Conservation (phyloP, 1,140 invertebrate genomes). For the Glossosoma conforme region DNA sequence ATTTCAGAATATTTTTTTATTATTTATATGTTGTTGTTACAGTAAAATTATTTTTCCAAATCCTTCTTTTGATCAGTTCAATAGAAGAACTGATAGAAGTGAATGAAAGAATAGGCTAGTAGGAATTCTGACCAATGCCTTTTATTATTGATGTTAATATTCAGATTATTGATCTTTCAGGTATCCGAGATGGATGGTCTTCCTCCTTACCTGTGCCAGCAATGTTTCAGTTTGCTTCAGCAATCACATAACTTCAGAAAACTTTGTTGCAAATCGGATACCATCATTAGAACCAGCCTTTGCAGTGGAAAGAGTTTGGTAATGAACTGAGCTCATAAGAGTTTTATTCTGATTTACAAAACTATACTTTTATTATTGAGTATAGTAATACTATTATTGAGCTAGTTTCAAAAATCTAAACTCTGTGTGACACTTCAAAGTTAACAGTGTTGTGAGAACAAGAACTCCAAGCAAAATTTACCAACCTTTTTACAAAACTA, state of each 20-base stretch:
- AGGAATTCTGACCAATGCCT: neutral
- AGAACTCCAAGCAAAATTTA: too few species aligned
- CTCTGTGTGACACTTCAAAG: neutral
- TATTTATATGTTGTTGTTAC: neutral
- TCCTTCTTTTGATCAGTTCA: neutral
- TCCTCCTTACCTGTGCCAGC: neutral
- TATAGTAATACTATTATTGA: neutral
- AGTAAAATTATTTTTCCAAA: neutral
- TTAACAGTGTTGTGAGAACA: too few species aligned
- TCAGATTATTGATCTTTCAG: neutral
- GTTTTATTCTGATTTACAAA: neutral
- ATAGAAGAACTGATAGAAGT: neutral
- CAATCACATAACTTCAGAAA: neutral
- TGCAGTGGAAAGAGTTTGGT: neutral
- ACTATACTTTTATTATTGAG: neutral
- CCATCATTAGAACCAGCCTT: neutral
- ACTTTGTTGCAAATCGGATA: neutral
- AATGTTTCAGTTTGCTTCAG: neutral
- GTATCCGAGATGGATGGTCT: neutral
- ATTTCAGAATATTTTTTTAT: neutral
- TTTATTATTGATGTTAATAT: neutral
- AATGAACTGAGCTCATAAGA: neutral
- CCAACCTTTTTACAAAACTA: too few species aligned
- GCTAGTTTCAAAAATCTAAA: neutral
- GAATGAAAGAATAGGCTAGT: neutral